phyloP scores from a whole-genome alignment of 2,797 vertebrate species.

The Austrolebias charrua region DNA sequence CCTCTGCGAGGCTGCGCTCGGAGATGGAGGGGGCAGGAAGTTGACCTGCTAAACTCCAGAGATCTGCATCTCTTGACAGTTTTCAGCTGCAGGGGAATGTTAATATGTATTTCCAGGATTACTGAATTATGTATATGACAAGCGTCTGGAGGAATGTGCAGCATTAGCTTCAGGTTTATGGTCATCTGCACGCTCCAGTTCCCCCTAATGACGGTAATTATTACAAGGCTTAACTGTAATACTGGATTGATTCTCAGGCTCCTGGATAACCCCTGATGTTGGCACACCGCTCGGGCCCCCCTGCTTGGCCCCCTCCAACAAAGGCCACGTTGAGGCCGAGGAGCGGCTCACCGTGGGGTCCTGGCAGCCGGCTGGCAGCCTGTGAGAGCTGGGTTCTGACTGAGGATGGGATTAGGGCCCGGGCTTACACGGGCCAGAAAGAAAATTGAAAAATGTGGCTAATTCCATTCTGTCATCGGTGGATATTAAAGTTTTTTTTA shows the following conservation, averaged over 20 bases:
- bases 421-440: slow-evolving; percentile 79
- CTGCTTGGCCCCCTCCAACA: slow-evolving; percentile 57
- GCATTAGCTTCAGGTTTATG: slow-evolving; percentile 81
- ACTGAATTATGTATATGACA: slow-evolving; percentile 90
- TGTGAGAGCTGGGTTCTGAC: slow-evolving; percentile 61
- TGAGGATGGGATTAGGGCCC: slow-evolving; percentile 86
- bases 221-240: slow-evolving; percentile 92
- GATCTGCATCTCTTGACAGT: slow-evolving; percentile 58
- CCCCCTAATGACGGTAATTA: slow-evolving; percentile 93
- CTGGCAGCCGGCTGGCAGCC: slow-evolving; percentile 54
- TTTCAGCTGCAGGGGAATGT: slow-evolving; percentile 62
- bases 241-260: slow-evolving; percentile 84
- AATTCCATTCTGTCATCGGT: slow-evolving; percentile 98
- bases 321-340: slow-evolving; percentile 75
- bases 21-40: slow-evolving; percentile 50
- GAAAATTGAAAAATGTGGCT: slow-evolving; percentile 88
- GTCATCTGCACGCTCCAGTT: slow-evolving; percentile 82
- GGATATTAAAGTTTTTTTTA: slow-evolving; percentile 93
- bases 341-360: slow-evolving; percentile 25
- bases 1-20: slow-evolving; percentile 34
- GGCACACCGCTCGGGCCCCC: slow-evolving; percentile 64
- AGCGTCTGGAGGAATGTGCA: slow-evolving; percentile 73
- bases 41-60: slow-evolving; percentile 64
- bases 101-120: slow-evolving; percentile 90
- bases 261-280: slow-evolving; percentile 78